Evolutionary conservation across 2,888 invertebrate genomes (phyloP).

Genomic region (Pteria penguin): DNA sequence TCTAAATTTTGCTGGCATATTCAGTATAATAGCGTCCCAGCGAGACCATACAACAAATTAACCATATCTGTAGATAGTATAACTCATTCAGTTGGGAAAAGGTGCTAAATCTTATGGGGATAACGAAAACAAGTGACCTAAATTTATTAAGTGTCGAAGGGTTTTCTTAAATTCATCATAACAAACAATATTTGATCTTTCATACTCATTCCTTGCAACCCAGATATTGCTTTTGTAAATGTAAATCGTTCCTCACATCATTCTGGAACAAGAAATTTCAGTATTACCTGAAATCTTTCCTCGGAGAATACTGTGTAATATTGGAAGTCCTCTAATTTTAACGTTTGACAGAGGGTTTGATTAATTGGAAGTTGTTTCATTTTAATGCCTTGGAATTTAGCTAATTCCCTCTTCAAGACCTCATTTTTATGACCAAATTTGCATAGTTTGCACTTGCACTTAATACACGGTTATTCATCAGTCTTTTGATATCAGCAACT

Average conservation of each 20-base stretch:
- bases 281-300: constrained; percentile 1
- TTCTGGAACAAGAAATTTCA: constrained; percentile 25
- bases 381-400: too few species aligned
- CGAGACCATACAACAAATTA: constrained; percentile 16
- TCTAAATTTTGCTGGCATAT: too few species aligned
- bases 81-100: constrained; percentile 6
- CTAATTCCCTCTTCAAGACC: too few species aligned
- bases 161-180: background rate
- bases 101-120: background rate
- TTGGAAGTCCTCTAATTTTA: background rate
- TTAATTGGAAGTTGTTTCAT: too few species aligned
- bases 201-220: too few species aligned
- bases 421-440: too few species aligned
- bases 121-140: constrained; percentile 4
- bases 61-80: constrained; percentile 1
- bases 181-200: background rate
- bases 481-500: constrained; percentile 7
- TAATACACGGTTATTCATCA: too few species aligned
- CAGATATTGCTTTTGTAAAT: too few species aligned
- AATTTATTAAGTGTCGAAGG: too few species aligned
- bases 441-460: too few species aligned
- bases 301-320: constrained; percentile 30
- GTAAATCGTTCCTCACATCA: background rate
- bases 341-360: too few species aligned
- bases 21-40: too few species aligned